Conservation (phyloP, 2,888 invertebrate genomes). For the Apeira syringaria region DNA sequence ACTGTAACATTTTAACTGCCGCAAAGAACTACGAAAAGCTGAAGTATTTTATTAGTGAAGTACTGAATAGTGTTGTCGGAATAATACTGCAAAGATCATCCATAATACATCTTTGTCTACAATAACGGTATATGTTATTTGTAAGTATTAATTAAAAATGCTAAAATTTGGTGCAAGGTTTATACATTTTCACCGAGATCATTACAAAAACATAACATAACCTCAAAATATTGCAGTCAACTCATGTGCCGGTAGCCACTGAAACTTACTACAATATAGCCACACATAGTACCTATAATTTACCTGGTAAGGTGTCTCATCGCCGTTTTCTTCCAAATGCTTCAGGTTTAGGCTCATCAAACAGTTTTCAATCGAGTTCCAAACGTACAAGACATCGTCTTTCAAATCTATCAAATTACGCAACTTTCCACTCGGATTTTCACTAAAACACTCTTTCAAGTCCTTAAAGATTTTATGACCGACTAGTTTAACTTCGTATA, state of each 20-base stretch:
- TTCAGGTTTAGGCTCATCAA: constrained; percentile 85
- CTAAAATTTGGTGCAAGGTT: too few relatives aligned
- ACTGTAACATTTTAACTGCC: too few relatives aligned
- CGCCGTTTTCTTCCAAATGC: constrained; percentile 69
- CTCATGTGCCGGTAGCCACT: constrained; percentile 21
- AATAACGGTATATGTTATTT: too few relatives aligned
- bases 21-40: too few relatives aligned
- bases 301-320: constrained; percentile 85
- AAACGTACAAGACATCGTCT: constrained; percentile 87
- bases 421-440: constrained; percentile 79
- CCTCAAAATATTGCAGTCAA: constrained; percentile 19
- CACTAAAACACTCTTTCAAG: constrained; percentile 79
- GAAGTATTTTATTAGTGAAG: too few relatives aligned
- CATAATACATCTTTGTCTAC: too few relatives aligned
- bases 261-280: too few relatives aligned
- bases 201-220: constrained; percentile 27
- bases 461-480: constrained; percentile 85
- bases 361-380: constrained; percentile 86
- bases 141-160: too few relatives aligned
- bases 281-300: too few relatives aligned
- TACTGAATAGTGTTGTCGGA: too few relatives aligned
- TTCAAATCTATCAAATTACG: constrained; percentile 85
- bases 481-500: constrained; percentile 83
- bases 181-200: too few relatives aligned
- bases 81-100: too few relatives aligned